Evolutionary conservation across 2,888 invertebrate genomes (phyloP).

Genomic region (Pterobdella sp.): DNA sequence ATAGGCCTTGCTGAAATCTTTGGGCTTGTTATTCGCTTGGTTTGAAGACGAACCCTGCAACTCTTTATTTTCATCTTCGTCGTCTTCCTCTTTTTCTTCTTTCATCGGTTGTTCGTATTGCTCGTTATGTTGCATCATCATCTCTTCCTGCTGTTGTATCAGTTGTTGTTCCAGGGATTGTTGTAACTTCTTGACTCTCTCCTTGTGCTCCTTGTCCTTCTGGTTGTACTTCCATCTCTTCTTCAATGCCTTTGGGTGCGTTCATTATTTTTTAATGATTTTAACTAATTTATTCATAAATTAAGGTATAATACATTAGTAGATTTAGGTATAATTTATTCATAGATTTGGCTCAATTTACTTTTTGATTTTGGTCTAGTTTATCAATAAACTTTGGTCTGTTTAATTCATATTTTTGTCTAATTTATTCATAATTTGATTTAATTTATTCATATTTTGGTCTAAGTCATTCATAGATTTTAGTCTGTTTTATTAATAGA

Average conservation of each 20-base stretch:
- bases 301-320: too few species aligned
- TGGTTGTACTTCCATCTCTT: slow-evolving; percentile 14
- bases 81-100: neutral
- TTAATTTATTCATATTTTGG: too few species aligned
- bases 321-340: too few species aligned
- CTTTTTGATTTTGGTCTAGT: too few species aligned
- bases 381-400: too few species aligned
- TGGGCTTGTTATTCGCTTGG: neutral
- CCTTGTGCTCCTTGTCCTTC: neutral
- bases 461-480: too few species aligned
- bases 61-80: neutral
- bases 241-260: neutral
- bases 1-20: neutral
- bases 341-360: too few species aligned
- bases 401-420: too few species aligned
- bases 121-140: neutral
- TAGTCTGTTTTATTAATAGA: too few species aligned
- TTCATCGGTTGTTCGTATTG: neutral
- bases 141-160: neutral
- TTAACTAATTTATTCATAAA: too few species aligned
- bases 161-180: neutral
- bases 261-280: too few species aligned
- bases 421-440: too few species aligned
- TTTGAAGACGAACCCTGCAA: neutral
- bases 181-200: neutral